Evolutionary conservation across 2,113 vertebrate species (phyloP).

Genomic region (Mastomys coucha): DNA sequence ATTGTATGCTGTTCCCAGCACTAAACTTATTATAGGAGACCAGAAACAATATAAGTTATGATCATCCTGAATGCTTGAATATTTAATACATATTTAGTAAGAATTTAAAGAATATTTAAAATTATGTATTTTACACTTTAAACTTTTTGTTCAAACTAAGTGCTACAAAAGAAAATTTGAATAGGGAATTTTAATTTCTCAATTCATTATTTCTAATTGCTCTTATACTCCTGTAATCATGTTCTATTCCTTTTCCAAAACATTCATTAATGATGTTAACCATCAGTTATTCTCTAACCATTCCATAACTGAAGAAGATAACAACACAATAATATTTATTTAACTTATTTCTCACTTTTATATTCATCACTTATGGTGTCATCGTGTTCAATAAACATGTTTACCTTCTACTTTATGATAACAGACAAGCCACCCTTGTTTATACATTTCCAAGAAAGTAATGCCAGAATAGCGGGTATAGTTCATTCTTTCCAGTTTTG

Average conservation of each 20-base stretch:
- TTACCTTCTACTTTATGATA: slow-evolving; percentile 3
- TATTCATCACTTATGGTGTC: background rate
- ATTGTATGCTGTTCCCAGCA: too few species aligned
- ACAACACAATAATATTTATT: slow-evolving; percentile 20
- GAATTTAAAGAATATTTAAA: background rate
- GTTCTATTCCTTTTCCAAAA: slow-evolving; percentile 21
- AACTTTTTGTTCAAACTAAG: slow-evolving; percentile 6
- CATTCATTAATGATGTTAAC: slow-evolving; percentile 5
- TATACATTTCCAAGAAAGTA: background rate
- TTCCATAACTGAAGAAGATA: slow-evolving; percentile 10
- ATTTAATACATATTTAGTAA: background rate
- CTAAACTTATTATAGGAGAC: background rate
- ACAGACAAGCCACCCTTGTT: background rate
- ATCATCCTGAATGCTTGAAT: background rate
- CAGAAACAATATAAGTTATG: background rate
- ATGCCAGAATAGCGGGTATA: background rate
- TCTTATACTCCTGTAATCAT: slow-evolving; percentile 20
- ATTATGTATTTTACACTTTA: background rate
- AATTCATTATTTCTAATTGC: slow-evolving; percentile 52
- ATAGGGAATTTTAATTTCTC: slow-evolving; percentile 8
- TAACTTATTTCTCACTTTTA: background rate
- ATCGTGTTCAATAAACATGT: background rate
- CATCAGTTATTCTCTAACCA: background rate
- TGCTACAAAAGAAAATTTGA: slow-evolving; percentile 1
- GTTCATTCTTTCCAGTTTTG: background rate